These are phyloP conservation scores for Charaxes varanes DNA, from an alignment of 1,140 invertebrate species.

Conservation along the genomic window DNA sequence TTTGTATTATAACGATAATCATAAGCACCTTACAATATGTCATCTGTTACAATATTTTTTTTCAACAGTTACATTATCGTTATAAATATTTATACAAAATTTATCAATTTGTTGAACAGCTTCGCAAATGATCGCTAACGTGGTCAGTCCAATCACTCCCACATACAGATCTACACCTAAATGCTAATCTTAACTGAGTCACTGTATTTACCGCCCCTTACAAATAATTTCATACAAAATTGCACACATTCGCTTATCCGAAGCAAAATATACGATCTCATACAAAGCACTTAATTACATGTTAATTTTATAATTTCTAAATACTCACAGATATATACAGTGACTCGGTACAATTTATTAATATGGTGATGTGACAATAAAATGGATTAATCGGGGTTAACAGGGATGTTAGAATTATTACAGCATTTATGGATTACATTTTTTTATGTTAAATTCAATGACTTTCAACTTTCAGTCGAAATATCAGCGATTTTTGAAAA, in stretches of 20 bases:
- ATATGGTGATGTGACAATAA: too few relatives aligned
- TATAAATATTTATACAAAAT: slow-evolving; percentile 73
- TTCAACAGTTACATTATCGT: slow-evolving; percentile 71
- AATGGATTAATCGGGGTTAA: too few relatives aligned
- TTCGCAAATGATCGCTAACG: slow-evolving; percentile 54
- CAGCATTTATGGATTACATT: too few relatives aligned
- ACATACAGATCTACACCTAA: slow-evolving; percentile 19
- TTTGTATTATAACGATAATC: slow-evolving; percentile 74
- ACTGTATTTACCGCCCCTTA: slow-evolving; percentile 5
- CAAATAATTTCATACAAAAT: slow-evolving; percentile 20
- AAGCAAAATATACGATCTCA: slow-evolving; percentile 30
- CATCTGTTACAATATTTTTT: slow-evolving; percentile 69
- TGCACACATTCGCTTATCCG: slow-evolving; percentile 30
- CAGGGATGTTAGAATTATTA: too few relatives aligned
- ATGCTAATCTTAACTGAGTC: slow-evolving; percentile 7
- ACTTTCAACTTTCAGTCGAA: too few relatives aligned
- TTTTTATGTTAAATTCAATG: too few relatives aligned
- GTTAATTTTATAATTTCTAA: slow-evolving; percentile 2
- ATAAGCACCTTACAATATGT: slow-evolving; percentile 73
- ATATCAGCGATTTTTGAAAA: too few relatives aligned
- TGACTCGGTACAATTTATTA: slow-evolving; percentile 1
- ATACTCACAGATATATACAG: slow-evolving; percentile 1
- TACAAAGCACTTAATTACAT: slow-evolving; percentile 15
- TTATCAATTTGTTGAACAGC: slow-evolving; percentile 64
- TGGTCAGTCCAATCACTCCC: slow-evolving; percentile 36